Evolutionary conservation across 2,888 invertebrate genomes (phyloP).

Genomic region (Oligia latruncula): DNA sequence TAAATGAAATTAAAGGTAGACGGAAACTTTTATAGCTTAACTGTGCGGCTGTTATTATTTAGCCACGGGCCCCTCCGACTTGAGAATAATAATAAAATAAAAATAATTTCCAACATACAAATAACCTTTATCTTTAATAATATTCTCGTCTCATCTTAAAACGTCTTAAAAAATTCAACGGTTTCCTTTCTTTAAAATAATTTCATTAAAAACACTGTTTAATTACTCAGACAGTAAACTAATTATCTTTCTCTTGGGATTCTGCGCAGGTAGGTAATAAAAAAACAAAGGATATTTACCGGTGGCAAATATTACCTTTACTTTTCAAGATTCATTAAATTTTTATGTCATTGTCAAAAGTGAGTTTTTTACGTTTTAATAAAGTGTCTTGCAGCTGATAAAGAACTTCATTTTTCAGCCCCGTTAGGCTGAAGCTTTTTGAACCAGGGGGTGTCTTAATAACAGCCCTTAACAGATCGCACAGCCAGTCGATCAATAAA

Average conservation of each 20-base stretch:
- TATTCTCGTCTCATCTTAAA: neutral
- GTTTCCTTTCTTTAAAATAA: slow-evolving; percentile 21
- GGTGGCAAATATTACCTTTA: slow-evolving; percentile 34
- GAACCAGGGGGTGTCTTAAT: neutral
- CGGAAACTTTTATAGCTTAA: too few species aligned
- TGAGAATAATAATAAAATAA: neutral
- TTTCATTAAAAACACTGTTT: slow-evolving; percentile 22
- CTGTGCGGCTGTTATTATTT: too few species aligned
- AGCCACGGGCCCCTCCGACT: too few species aligned
- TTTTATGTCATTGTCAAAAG: slow-evolving; percentile 21
- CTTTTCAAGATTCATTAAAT: slow-evolving; percentile 46
- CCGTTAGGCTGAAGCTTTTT: too few species aligned
- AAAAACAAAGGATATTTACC: slow-evolving; percentile 34
- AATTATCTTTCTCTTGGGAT: slow-evolving; percentile 23
- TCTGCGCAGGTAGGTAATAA: slow-evolving; percentile 10
- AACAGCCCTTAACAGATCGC: neutral
- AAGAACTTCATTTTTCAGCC: neutral
- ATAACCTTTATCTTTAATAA: slow-evolving; percentile 1
- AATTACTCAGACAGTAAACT: slow-evolving; percentile 31
- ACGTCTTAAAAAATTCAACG: neutral
- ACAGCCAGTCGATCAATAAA: neutral
- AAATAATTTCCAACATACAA: neutral
- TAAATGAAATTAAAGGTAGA: neutral
- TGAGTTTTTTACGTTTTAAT: slow-evolving; percentile 23
- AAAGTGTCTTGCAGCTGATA: slow-evolving; percentile 17